Base-by-base conservation (phyloP, 2,113 vertebrate genomes). In the Numida meleagris region DNA sequence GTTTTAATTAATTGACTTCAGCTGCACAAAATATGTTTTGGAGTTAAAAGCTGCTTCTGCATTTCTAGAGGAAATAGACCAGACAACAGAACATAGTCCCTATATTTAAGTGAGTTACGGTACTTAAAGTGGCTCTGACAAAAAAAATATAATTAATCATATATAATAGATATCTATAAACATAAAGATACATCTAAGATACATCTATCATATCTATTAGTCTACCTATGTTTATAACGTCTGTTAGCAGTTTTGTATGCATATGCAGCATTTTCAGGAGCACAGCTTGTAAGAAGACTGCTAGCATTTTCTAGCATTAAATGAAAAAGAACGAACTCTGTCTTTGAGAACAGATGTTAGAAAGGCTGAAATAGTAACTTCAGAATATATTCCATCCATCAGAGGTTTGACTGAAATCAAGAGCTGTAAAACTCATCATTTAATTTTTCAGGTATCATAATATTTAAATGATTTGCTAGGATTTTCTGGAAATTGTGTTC, bases 241-340 rank as follows among this genome's bases (percentile, higher is more conserved):
- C 9, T 71, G 2, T 42, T 82, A 45, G 31, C 10, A 17, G 16
- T 67, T 70, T 75, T 4, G 18, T 23, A 4, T 43, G 38, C 34
- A 34, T 19, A 27, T 25, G 3, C 23, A 80, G 23, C 25, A 10
- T 34, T 86, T 83, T 74, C 10, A 74, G 51, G 57, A 75, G 17
- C 20, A 61, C 5, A 1, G 6, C 2, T 45, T 76, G 1, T 40
- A 42, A 50, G 14, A 48, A 0, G 0, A 4, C 12, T 36, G 14
- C 29, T 89, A 7, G 9, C 4, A 20, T 84, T 17, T 75, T 78
- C 4, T 81, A 31, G 36, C 57, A 40, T 76, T 73, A 68, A 75
- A 63, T 11, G 1, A 34, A 5, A 51, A 65, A 70, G 8, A 88
- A 75, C 31, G 57, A 86, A 88, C 65, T 82, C 19, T 14, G 10